A percentile compares a stretch with the other conserved stretches of the same genome.
Conservation (phyloP, 2,797 vertebrate species). For the Chromobotia macracanthus region DNA sequence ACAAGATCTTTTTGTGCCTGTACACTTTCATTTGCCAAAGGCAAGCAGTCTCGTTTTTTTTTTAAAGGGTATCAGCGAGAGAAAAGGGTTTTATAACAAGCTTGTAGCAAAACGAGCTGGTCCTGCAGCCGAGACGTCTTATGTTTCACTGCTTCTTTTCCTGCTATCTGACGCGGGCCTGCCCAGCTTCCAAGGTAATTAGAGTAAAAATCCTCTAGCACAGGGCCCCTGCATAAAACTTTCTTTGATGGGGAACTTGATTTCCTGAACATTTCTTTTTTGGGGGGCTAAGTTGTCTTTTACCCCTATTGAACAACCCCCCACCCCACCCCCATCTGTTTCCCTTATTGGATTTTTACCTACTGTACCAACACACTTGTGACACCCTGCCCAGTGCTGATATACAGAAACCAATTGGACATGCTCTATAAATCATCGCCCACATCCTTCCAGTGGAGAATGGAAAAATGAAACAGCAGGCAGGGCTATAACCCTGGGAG, state of each 20-base stretch:
- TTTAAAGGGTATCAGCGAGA: slow-evolving; percentile 47
- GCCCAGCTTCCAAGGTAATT: slow-evolving; percentile 54
- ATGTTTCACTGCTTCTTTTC: slow-evolving; percentile 53
- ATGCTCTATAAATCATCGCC: slow-evolving; percentile 77
- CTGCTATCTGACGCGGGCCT: slow-evolving; percentile 44
- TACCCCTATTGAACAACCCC: slow-evolving; percentile 29
- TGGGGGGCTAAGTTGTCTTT: slow-evolving; percentile 67
- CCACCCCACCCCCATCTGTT: not conserved
- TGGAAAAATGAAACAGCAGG: slow-evolving; percentile 65
- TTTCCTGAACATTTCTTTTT: slow-evolving; percentile 63
- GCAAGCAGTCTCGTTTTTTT: slow-evolving; percentile 25
- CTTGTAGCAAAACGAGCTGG: slow-evolving; percentile 30
- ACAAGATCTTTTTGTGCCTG: slow-evolving; percentile 44
- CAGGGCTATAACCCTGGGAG: slow-evolving; percentile 42
- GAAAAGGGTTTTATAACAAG: slow-evolving; percentile 43
- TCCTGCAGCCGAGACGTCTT: slow-evolving; percentile 51
- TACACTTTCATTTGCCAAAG: slow-evolving; percentile 47
- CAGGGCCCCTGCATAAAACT: slow-evolving; percentile 59
- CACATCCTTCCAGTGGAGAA: slow-evolving; percentile 74
- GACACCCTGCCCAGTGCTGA: slow-evolving; percentile 69
- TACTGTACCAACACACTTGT: slow-evolving; percentile 69
- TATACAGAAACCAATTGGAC: slow-evolving; percentile 75
- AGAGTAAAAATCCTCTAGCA: slow-evolving; percentile 48
- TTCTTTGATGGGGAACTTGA: slow-evolving; percentile 70
- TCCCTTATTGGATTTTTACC: slow-evolving; percentile 74